These are phyloP conservation scores for Aphelenchoides fujianensis DNA, from an alignment of 1,140 invertebrate genomes.

Conservation along the genomic window DNA sequence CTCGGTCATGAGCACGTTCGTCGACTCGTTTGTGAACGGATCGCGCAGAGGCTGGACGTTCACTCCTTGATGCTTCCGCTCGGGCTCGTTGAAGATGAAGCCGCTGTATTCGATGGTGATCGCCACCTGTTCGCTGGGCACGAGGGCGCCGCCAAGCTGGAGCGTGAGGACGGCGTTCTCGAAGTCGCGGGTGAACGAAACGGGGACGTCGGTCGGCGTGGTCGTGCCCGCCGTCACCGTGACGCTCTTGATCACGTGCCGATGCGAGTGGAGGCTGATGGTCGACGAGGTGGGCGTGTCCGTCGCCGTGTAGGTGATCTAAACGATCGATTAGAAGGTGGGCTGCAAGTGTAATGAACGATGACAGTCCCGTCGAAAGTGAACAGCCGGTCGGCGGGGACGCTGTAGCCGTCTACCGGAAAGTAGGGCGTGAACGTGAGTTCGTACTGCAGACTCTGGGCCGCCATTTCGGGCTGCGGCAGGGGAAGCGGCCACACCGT, in stretches of 20 bases:
- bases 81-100: conserved; percentile 33
- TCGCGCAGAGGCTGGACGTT: background rate
- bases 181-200: background rate
- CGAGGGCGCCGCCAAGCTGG: background rate
- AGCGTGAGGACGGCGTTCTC: conserved; percentile 14
- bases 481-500: background rate
- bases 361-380: conserved; percentile 4
- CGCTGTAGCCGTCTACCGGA: background rate
- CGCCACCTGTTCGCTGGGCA: background rate
- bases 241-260: conserved; percentile 2
- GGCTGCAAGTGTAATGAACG: too few relatives aligned
- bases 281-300: background rate
- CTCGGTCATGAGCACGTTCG: conserved; percentile 26
- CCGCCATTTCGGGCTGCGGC: background rate
- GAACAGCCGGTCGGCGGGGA: background rate
- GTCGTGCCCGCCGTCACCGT: too few relatives aligned
- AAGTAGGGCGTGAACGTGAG: background rate
- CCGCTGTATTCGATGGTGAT: conserved; percentile 22
- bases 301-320: conserved; percentile 6
- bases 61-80: background rate
- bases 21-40: background rate
- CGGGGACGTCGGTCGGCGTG: background rate
- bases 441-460: background rate
- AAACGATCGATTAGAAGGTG: background rate
- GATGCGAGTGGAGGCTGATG: conserved; percentile 8